A percentile compares a stretch with the other conserved stretches of the same genome.
phyloP scores from a whole-genome alignment of 2,797 vertebrate species.

The Semotilus atromaculatus region DNA sequence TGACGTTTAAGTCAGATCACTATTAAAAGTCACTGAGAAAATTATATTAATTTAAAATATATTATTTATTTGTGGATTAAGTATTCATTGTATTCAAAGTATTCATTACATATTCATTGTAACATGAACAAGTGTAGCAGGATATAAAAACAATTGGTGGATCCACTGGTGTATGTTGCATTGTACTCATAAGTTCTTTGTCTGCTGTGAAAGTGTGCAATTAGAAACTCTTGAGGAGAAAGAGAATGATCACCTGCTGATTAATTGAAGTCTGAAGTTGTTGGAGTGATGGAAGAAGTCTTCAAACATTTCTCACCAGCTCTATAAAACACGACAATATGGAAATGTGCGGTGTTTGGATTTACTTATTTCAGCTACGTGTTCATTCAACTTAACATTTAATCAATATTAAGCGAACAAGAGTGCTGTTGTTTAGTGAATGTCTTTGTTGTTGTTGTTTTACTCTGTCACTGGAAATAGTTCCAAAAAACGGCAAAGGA shows the following conservation, averaged over 20 bases:
- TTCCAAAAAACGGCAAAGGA: neutral
- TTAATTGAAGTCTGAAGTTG: conserved; percentile 15
- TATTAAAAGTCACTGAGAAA: neutral
- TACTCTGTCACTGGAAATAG: neutral
- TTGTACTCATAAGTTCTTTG: neutral
- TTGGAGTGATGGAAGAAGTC: conserved; percentile 1
- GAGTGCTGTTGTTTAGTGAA: neutral
- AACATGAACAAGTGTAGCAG: neutral
- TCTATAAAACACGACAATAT: neutral
- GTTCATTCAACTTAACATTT: neutral
- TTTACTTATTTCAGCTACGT: neutral
- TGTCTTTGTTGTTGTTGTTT: neutral
- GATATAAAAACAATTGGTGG: neutral
- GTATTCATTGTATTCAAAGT: too few species aligned
- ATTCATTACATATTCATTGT: neutral
- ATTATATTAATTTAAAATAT: neutral
- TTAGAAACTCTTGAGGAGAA: neutral
- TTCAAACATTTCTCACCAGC: conserved; percentile 8
- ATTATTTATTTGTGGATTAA: neutral
- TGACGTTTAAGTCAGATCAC: neutral
- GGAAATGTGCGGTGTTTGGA: neutral
- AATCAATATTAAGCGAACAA: neutral
- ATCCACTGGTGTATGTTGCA: neutral
- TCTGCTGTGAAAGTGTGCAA: neutral
- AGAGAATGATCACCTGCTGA: conserved; percentile 5